These are phyloP conservation scores for Leptura quadrifasciata DNA, from an alignment of 2,888 invertebrate species.

Conservation along the genomic window DNA sequence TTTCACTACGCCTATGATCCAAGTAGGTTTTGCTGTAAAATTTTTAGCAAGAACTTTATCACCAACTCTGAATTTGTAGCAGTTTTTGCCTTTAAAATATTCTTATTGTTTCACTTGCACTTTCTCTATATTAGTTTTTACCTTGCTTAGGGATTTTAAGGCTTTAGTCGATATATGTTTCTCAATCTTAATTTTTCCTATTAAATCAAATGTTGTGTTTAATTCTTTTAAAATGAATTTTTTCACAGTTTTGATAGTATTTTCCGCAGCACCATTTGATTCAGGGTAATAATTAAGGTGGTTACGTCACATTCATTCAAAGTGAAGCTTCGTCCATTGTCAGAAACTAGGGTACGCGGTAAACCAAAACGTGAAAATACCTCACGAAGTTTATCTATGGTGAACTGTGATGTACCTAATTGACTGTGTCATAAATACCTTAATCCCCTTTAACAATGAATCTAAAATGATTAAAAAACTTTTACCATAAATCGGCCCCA, in stretches of 20 bases:
- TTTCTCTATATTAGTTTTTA: not conserved
- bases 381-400: not conserved
- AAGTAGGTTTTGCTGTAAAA: not conserved
- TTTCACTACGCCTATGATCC: not conserved
- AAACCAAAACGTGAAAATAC: not conserved
- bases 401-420: not conserved
- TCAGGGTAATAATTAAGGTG: not conserved
- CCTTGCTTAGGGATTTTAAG: not conserved
- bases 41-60: not conserved
- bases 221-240: not conserved
- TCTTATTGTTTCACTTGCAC: not conserved
- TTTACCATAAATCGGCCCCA: constrained; percentile 32
- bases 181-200: not conserved
- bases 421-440: not conserved
- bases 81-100: not conserved
- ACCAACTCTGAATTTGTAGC: not conserved
- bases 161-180: not conserved
- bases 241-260: not conserved
- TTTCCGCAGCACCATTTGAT: not conserved
- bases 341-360: not conserved
- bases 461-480: constrained; percentile 5
- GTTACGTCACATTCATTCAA: constrained; percentile 4
- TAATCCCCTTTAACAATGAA: not conserved
- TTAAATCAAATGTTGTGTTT: not conserved
- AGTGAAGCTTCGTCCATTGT: constrained; percentile 8